Evolutionary conservation across 2,797 vertebrate genomes (phyloP), one percentile per base, ranked within the genome.

Genomic region (Rhinogobio ventralis): DNA sequence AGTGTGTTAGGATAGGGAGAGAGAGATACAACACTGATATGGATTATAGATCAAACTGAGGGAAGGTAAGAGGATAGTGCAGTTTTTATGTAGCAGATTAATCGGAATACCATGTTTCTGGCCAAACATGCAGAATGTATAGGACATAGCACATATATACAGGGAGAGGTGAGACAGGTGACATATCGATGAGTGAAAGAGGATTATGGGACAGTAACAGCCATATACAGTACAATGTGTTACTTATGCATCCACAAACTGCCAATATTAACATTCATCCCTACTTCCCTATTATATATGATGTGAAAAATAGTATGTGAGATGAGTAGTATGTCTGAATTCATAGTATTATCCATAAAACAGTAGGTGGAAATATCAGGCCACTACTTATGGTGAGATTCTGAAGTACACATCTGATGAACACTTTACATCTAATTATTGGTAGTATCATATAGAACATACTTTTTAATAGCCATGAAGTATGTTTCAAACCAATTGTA

Each of bases 1-100:
- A 84, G 68, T 79, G 62, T 81, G 67, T 81, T 79, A 84, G 60
- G 73, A 83, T 53, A 45, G 73, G 71, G 19, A 77, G 76, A 69
- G 45, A 53, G 28, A 30, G 53, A 87, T 66, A 51, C 55, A n/a
- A 82, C n/a, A 55, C 25, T 73, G 39, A 69, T 57, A 62, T 69
- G 81, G 71, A 82, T 80, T 85, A 76, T 20, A 62, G 76, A 80
- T 73, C 64, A 73, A 64, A 42, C 28, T 74, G 33, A 83, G 51
- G 45, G 30, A 53, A 53, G 49, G 51, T 49, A 57, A 72, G 57
- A 84, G 67, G 60, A 71, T 71, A 17, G 30, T 25, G 33, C 49
- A 57, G 7, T 28, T 77, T 55, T 46, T 69, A 25, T 45, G 36
- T 45, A 17, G 36, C 7, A 82, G 73, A 83, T 79, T 55, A 72